Percentiles rank a stretch among this genome's conserved stretches.
Evolutionary conservation across 92 coral and sea anemone genomes (phyloP).

Genomic region (Heliopora coerulea): DNA sequence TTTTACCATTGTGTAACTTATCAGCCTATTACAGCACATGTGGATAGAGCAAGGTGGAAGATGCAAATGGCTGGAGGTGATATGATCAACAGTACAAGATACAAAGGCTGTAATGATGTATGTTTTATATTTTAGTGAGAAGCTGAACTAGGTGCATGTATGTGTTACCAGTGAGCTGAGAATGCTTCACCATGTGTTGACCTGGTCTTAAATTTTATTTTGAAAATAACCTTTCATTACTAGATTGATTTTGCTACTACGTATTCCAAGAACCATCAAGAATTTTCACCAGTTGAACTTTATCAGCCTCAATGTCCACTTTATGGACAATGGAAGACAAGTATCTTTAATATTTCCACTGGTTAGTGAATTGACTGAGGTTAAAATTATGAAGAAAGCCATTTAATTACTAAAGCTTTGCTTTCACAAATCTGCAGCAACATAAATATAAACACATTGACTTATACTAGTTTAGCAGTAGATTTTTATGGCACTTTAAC

Average conservation of each 20-base stretch:
- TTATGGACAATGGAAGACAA: conserved; percentile 25
- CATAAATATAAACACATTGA: background rate
- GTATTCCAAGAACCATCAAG: conserved; percentile 66
- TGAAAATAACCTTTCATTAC: background rate
- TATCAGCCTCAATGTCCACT: background rate
- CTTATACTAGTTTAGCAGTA: too few relatives aligned
- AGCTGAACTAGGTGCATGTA: too few relatives aligned
- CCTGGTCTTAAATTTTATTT: background rate
- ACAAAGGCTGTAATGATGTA: conserved; percentile 63
- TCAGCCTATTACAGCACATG: conserved; percentile 64
- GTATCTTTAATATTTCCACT: conserved; percentile 9
- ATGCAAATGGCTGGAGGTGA: conserved; percentile 85
- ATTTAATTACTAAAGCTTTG: background rate
- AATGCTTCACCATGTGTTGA: background rate
- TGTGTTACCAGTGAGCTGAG: too few relatives aligned
- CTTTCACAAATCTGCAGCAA: background rate
- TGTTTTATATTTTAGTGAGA: too few relatives aligned
- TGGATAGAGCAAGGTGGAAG: conserved; percentile 87
- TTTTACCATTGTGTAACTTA: background rate
- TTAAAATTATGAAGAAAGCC: background rate
- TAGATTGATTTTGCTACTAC: conserved; percentile 85
- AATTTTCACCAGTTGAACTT: background rate
- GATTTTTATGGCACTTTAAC: too few relatives aligned
- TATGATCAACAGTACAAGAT: conserved; percentile 88
- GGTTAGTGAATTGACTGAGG: background rate